Base-by-base conservation (phyloP, 2,113 vertebrate genomes). In the Orcinus orca region DNA sequence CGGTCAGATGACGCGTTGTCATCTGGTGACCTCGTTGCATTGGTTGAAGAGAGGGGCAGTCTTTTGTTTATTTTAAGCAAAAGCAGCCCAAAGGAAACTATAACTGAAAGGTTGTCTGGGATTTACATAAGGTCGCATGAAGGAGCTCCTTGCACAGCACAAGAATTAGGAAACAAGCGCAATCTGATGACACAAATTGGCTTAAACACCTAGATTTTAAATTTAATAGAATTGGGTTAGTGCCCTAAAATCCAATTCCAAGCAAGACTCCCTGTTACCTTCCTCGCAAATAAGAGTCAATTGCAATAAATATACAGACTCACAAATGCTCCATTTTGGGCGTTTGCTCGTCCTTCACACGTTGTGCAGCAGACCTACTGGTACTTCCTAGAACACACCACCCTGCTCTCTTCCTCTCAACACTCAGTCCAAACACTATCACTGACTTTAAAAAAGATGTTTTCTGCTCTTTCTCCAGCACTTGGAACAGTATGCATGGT, bases 291-390 rank as follows among this genome's bases (percentile, higher is more conserved):
- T 36, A 20, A 83, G 23, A 53, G 53, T 63, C 36, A 77, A 77
- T 12, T 8, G 7, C 41, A 55, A 17, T 31, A 53, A 55, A 20
- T 20, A 4, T 50, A 26, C 74, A 36, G 65, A 41, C 21, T n/a
- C n/a, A 29, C 82, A 92, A 55, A 31, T 6, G 23, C 68, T 68
- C 8, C 55, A 1, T 82, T 55, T 44, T 7, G 7, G 23, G 50
- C 18, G 62, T 62, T 60, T 25, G 53, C 67, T n/a, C 1, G 0
- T 38, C n/a, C 67, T n/a, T 41, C 60, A 33, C 6, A 33, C 9
- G 0, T 6, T 68, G 29, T 7, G 2, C 82, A 3, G 10, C 53
- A 5, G 20, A 10, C 25, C 33, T 26, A 2, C 6, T 3, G 20
- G 5, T 18, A 17, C 33, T n/a, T 70, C 60, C 13, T 17, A 5